Evolutionary conservation across 1,140 invertebrate genomes (phyloP).

Genomic region (Cyphomyrmex costatus): DNA sequence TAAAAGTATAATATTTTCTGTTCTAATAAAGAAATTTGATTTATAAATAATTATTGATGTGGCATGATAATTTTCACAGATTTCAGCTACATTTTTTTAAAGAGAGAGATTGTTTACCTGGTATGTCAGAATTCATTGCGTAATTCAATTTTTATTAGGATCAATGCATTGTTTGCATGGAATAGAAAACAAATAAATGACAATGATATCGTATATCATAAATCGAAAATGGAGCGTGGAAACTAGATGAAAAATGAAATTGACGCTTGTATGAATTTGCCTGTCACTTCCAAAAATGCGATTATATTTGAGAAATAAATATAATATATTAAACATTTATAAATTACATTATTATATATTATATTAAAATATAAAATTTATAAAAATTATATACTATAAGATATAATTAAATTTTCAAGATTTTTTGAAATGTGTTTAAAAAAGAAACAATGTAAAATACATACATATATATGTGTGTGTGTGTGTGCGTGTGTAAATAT

Average conservation of each 20-base stretch:
- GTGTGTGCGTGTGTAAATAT: too few species aligned
- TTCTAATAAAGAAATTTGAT: not conserved
- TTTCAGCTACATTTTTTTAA: not conserved
- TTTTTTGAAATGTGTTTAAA: not conserved
- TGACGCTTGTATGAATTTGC: constrained; percentile 36
- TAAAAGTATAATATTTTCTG: not conserved
- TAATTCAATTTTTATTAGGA: constrained; percentile 38
- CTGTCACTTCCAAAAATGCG: constrained; percentile 21
- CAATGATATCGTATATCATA: constrained; percentile 83
- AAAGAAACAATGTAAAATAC: not conserved
- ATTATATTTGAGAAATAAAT: not conserved
- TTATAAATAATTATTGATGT: not conserved
- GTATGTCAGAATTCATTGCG: constrained; percentile 27
- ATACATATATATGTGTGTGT: too few species aligned
- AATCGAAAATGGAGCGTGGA: constrained; percentile 49
- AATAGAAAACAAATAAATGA: constrained; percentile 82
- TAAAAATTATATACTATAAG: not conserved
- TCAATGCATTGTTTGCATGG: constrained; percentile 60
- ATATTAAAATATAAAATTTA: not conserved
- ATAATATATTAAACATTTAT: not conserved
- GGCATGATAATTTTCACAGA: not conserved
- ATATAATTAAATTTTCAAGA: not conserved
- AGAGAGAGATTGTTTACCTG: not conserved
- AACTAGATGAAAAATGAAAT: constrained; percentile 47
- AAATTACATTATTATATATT: not conserved